A percentile compares a stretch with the other conserved stretches of the same genome.
Evolutionary conservation across 2,888 invertebrate species (phyloP).

Genomic region (Lumbricus terrestris): DNA sequence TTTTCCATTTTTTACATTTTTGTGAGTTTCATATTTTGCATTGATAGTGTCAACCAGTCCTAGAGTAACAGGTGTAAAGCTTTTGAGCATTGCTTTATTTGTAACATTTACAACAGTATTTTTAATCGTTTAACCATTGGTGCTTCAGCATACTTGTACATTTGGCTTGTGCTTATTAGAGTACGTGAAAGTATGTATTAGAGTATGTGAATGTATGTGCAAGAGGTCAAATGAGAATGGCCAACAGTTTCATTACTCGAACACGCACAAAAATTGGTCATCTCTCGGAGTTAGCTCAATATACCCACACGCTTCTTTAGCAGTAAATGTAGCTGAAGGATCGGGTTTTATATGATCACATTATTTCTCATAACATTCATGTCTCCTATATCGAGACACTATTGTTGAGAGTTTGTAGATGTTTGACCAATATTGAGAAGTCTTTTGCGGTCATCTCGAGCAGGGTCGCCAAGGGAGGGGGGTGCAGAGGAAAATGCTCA

Average conservation of each 20-base stretch:
- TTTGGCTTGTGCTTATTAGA: background rate
- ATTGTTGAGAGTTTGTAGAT: background rate
- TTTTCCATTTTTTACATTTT: background rate
- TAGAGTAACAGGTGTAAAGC: background rate
- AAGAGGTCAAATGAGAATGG: background rate
- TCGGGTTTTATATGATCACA: background rate
- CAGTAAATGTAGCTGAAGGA: background rate
- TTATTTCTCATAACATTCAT: background rate
- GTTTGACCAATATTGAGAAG: background rate
- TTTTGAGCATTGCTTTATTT: background rate
- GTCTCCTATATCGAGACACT: background rate
- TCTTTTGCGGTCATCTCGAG: background rate
- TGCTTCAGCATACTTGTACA: background rate
- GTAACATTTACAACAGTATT: background rate
- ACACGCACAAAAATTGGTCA: background rate
- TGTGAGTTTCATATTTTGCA: background rate
- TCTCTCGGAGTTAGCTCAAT: background rate
- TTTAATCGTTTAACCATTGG: background rate
- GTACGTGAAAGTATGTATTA: too few relatives aligned
- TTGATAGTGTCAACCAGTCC: background rate
- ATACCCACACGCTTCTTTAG: background rate
- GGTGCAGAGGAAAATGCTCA: too few relatives aligned
- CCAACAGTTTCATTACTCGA: background rate
- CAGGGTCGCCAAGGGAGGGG: too few relatives aligned
- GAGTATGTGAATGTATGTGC: background rate